A percentile compares a stretch with the other conserved stretches of the same genome.
Conservation (phyloP, 2,113 vertebrate species). For the Machaerirhynchus nigripectus region DNA sequence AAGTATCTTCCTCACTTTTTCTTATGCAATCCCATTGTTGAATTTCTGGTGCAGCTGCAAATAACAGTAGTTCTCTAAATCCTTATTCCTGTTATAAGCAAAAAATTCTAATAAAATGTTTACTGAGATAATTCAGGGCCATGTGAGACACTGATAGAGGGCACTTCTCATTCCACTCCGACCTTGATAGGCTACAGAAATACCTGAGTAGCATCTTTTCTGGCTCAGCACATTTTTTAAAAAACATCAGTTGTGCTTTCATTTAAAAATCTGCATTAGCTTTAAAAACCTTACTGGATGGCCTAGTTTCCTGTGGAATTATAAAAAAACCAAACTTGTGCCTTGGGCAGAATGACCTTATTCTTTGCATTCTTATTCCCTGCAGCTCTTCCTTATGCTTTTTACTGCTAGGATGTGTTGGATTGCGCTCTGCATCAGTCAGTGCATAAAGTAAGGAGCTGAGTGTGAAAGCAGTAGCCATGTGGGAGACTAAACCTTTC, state of each 20-base stretch:
- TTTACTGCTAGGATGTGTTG: background rate
- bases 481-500: background rate
- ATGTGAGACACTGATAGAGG: background rate
- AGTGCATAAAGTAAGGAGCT: background rate
- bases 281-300: constrained; percentile 19
- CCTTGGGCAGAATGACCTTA: constrained; percentile 47
- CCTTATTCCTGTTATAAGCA: background rate
- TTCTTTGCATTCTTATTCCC: constrained; percentile 19
- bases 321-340: background rate
- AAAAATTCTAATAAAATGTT: background rate
- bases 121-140: background rate
- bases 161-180: background rate
- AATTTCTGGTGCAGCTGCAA: background rate
- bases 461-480: background rate
- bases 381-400: constrained; percentile 1
- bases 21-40: background rate
- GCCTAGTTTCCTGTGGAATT: constrained; percentile 40
- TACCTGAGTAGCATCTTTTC: constrained; percentile 36
- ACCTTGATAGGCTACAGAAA: background rate
- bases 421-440: background rate
- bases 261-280: constrained; percentile 53
- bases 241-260: background rate
- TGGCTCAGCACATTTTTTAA: constrained; percentile 52
- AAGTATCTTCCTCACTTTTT: background rate
- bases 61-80: background rate